Evolutionary conservation across 1,140 invertebrate species (phyloP).

Genomic region (Drosophila sechellia): DNA sequence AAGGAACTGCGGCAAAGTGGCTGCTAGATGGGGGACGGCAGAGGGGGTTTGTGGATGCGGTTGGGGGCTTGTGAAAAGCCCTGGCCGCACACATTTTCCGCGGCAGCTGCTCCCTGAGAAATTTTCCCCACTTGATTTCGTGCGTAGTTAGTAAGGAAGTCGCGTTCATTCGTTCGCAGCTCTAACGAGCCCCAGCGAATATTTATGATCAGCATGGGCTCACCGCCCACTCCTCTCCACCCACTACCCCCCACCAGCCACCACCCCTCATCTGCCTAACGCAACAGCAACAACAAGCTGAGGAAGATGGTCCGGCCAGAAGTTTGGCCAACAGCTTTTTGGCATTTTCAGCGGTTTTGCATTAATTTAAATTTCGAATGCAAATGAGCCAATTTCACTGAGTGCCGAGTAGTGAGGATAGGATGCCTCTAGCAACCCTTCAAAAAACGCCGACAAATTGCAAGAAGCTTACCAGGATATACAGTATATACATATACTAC

Average conservation of each 20-base stretch:
- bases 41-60: too few relatives aligned
- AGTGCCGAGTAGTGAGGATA: constrained; percentile 67
- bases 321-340: constrained; percentile 66
- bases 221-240: constrained; percentile 3
- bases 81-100: constrained; percentile 67
- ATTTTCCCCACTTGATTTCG: constrained; percentile 80
- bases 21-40: not conserved
- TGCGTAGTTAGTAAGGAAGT: constrained; percentile 83
- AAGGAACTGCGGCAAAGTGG: constrained; percentile 75
- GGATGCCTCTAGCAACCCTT: constrained; percentile 59
- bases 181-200: constrained; percentile 81
- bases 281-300: constrained; percentile 19
- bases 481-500: not conserved
- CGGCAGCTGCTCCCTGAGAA: constrained; percentile 70
- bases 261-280: not conserved
- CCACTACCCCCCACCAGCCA: not conserved
- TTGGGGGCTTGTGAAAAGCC: constrained; percentile 20
- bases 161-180: constrained; percentile 74
- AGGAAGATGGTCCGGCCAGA: constrained; percentile 53
- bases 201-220: constrained; percentile 75
- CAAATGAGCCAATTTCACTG: constrained; percentile 83
- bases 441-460: constrained; percentile 64
- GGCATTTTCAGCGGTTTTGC: constrained; percentile 78
- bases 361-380: constrained; percentile 84
- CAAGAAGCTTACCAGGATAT: constrained; percentile 39